Evolutionary conservation across 2,797 vertebrate species (phyloP).

Genomic region (Bovichtus variegatus): DNA sequence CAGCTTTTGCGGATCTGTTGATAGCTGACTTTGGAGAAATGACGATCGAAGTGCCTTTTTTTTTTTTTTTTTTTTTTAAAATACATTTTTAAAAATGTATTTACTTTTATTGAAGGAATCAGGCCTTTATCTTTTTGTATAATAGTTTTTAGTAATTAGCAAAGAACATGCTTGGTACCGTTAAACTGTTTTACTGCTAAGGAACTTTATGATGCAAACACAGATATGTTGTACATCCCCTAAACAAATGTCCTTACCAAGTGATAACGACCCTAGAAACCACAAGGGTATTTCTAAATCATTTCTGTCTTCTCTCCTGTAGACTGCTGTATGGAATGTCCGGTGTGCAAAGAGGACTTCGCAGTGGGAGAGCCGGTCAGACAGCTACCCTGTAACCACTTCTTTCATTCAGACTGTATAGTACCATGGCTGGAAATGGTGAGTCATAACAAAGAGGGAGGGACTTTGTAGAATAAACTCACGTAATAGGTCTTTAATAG

Average conservation of each 20-base stretch:
- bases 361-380: conserved; percentile 91
- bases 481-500: background rate
- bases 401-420: conserved; percentile 98
- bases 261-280: background rate
- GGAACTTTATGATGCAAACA: background rate
- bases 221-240: background rate
- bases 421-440: conserved; percentile 99
- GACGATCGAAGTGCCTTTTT: background rate
- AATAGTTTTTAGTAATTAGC: background rate
- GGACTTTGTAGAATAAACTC: background rate
- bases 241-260: background rate
- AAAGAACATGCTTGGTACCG: background rate
- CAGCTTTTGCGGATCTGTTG: conserved; percentile 25
- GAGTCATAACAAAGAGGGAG: conserved; percentile 66
- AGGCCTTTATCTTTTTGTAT: background rate
- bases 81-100: no score
- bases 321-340: conserved; percentile 95
- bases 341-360: conserved; percentile 98
- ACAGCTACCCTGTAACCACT: conserved; percentile 96
- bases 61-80: no score
- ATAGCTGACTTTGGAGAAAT: conserved; percentile 36
- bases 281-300: conserved; percentile 2
- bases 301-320: background rate
- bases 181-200: conserved; percentile 4
- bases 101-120: no score